A percentile compares a stretch with the other conserved stretches of the same genome.
Conservation (phyloP, 2,888 invertebrate species). For the Leptopilina syphax region DNA sequence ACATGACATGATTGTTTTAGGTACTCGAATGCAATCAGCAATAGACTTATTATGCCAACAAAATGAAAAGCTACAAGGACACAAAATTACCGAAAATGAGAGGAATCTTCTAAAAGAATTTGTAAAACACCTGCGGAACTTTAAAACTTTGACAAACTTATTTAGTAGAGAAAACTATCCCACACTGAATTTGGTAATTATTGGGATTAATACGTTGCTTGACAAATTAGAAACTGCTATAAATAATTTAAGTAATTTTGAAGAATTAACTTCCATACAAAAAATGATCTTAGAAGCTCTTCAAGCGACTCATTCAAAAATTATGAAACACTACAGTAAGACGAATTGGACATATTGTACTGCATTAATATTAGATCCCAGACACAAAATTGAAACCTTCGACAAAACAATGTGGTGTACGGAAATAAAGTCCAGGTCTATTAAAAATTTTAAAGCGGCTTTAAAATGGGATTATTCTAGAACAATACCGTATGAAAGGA, state of each 20-base stretch:
- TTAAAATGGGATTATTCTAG: background rate
- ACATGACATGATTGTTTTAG: background rate
- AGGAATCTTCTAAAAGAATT: slow-evolving; percentile 47
- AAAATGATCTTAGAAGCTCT: slow-evolving; percentile 43
- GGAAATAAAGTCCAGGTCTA: slow-evolving; percentile 37
- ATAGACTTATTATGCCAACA: no score
- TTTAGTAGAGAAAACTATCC: no score
- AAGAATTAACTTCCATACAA: slow-evolving; percentile 39
- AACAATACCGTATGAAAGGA: background rate
- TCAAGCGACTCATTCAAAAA: slow-evolving; percentile 44
- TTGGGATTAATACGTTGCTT: slow-evolving; percentile 45
- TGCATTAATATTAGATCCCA: no score
- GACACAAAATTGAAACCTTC: slow-evolving; percentile 47
- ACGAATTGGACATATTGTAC: slow-evolving; percentile 49
- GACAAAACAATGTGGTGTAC: slow-evolving; percentile 27
- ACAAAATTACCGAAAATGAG: slow-evolving; percentile 42
- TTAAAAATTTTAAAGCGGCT: background rate
- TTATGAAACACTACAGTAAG: slow-evolving; percentile 45
- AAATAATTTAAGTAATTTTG: slow-evolving; percentile 36
- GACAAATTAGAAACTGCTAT: slow-evolving; percentile 46
- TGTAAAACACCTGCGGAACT: slow-evolving; percentile 26
- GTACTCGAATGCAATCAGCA: background rate
- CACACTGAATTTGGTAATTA: slow-evolving; percentile 48
- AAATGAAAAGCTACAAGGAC: background rate
- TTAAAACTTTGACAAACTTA: slow-evolving; percentile 46